Conservation (phyloP, 2,888 invertebrate species). For the Polydrusus tereticollis region DNA sequence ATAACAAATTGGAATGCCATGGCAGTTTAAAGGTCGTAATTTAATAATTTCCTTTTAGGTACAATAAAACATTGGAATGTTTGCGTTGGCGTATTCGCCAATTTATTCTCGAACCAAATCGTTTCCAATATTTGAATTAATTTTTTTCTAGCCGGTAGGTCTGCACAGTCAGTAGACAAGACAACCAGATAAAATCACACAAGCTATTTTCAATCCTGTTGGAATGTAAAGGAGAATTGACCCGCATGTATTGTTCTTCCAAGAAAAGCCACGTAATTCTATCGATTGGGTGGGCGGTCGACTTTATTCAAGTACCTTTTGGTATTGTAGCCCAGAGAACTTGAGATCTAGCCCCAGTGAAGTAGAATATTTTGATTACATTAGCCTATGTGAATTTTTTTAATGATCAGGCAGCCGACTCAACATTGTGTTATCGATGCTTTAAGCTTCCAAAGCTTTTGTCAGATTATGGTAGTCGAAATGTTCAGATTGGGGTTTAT, state of each 20-base stretch:
- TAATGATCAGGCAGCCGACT: too few species aligned
- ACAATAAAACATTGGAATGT: too few species aligned
- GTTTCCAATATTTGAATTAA: constrained; percentile 16
- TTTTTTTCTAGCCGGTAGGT: constrained; percentile 16
- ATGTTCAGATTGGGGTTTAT: too few species aligned
- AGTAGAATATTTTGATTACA: background rate
- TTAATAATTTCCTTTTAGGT: too few species aligned
- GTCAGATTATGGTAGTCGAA: too few species aligned
- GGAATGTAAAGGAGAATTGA: constrained; percentile 19
- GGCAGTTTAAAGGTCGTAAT: too few species aligned
- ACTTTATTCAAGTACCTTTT: constrained; percentile 19
- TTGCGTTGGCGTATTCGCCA: constrained; percentile 16
- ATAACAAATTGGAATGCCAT: too few species aligned
- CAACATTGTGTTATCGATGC: too few species aligned
- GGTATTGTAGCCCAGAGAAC: constrained; percentile 1
- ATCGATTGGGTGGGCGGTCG: constrained; percentile 20
- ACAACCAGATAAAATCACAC: constrained; percentile 14
- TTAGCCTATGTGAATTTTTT: background rate
- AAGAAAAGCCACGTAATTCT: constrained; percentile 20
- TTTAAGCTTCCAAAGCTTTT: too few species aligned
- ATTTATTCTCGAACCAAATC: background rate
- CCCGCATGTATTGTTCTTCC: constrained; percentile 24
- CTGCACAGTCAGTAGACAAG: constrained; percentile 18
- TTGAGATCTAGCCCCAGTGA: background rate
- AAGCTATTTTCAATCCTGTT: constrained; percentile 14